A percentile compares a stretch with the other conserved stretches of the same genome.
Evolutionary conservation across 2,797 vertebrate genomes (phyloP).

Genomic region (Alfaro cultratus): DNA sequence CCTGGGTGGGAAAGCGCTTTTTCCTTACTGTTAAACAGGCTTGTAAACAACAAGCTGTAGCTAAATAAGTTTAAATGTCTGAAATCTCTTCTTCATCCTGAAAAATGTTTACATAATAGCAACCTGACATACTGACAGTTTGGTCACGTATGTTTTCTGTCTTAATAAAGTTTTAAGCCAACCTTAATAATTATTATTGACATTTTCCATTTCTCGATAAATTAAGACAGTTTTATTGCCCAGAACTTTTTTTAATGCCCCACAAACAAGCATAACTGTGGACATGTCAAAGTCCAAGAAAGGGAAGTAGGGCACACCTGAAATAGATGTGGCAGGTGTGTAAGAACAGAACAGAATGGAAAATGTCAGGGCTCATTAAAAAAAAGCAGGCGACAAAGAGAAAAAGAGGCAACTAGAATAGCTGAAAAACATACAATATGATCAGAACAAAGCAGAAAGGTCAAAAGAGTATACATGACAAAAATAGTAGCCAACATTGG

Average conservation of each 20-base stretch:
- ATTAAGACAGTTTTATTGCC: not conserved
- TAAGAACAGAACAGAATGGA: constrained; percentile 4
- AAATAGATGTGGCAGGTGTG: constrained; percentile 78
- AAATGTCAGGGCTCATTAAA: not conserved
- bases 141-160: not conserved
- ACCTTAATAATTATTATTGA: not conserved
- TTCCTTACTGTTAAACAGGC: not conserved
- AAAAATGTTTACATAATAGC: not conserved
- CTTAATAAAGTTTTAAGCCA: not conserved
- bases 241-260: constrained; percentile 14
- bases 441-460: not conserved
- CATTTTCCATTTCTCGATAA: not conserved
- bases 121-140: not conserved
- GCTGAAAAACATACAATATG: constrained; percentile 14
- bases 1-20: constrained; percentile 9
- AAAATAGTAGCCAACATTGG: not conserved
- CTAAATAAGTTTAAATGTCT: not conserved
- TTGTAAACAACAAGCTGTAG: not conserved
- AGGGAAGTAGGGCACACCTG: constrained; percentile 76
- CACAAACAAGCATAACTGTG: constrained; percentile 23
- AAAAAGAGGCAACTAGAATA: constrained; percentile 2
- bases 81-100: not conserved
- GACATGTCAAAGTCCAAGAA: constrained; percentile 21
- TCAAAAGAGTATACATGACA: not conserved
- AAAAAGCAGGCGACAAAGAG: not conserved